Evolutionary conservation across 2,888 invertebrate genomes (phyloP), one percentile per base, ranked within the genome.

Genomic region (Lasioglossum malachurum): DNA sequence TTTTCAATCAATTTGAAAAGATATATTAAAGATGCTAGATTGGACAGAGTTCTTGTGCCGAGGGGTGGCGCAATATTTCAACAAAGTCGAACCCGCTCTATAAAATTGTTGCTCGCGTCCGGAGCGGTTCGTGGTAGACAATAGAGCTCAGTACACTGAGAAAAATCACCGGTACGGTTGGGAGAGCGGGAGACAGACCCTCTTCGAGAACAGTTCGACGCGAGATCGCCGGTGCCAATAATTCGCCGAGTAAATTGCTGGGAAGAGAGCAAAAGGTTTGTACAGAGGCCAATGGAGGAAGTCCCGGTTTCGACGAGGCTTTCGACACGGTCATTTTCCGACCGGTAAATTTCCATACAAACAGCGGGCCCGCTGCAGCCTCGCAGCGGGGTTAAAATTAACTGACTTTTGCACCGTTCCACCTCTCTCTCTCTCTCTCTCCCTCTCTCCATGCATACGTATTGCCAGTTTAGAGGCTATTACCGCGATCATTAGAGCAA

Each of bases 311-410:
- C 88, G 83, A 84, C 86, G 78, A 82, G 90, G 86, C 84, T 90
- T 93, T 91, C 90, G 93, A 91, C 92, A 90, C 91, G 91, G 88
- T 93, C 89, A 92, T 93, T 94, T 93, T 92, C 93, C 93, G 88
- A 92, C 93, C 92, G 92, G 92, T 93, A 92, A 92, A 93, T 94
- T 93, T 93, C 91, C 93, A 93, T 93, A 93, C 92, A 89, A 88
- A 88, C 88, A 87, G 88, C 87, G 71, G 78, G 78, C 41, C 78
- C 80, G 83, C 78, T 74, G 67, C 82, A 75, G 77, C 44, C 76
- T 64, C 84, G 84, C 83, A 80, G 81, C 81, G 76, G 90, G 85
- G 78, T 49, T 83, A 78, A 89, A 87, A 91, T 91, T 84, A 91
- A 91, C 89, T 84, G 90, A 89, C 87, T 90, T 89, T 91, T 86